Base-by-base conservation (phyloP, 2,797 vertebrate genomes). In the Centropyge bicolor region DNA sequence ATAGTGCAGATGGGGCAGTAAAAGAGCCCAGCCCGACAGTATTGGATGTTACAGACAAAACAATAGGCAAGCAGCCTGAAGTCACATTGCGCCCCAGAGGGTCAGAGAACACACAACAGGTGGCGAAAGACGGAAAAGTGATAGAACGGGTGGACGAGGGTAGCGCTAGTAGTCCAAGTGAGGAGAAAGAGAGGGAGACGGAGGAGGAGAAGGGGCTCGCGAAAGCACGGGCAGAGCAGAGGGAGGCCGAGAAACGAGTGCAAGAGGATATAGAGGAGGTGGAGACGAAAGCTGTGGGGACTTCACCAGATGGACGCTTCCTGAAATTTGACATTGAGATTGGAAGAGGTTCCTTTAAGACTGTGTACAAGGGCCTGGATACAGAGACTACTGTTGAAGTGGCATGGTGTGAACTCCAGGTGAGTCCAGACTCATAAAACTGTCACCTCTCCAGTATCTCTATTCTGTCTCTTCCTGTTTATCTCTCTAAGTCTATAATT, bases 251-350 rank as follows among this genome's bases (percentile, higher is more conserved):
- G 80, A 95, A 94, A 85, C 90, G 94, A 35, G 93, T 86, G 45
- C 94, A 94, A 74, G 98, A 99, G 4, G 98, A 98, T 61, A 98
- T 94, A 19, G 98, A 99, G 83, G 98, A 99, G 93, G 96, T 96
- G 55, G 98, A 99, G 94, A 99, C 98, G 6, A 99, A 99, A 94
- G 98, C 98, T 0, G 98, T 99, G 70, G 98, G 97, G 20, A 95
- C 98, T 48, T 99, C 98, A 5, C 97, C 97, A 0, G 98, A 99
- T 8, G 98, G 98, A 27, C 97, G 98, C 70, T 99, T 99, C 88
- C 95, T 99, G 14, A 99, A 99, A 91, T 99, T 99, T 64, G 98
- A 99, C 94, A 99, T 99, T 1, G 98, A 99, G 93, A 97, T 99
- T 5, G 98, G 98, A 85, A 95, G 98, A 81, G 98, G 98, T 41